Base-by-base conservation (phyloP, 1,140 invertebrate species). In the Rhynchophorus ferrugineus region DNA sequence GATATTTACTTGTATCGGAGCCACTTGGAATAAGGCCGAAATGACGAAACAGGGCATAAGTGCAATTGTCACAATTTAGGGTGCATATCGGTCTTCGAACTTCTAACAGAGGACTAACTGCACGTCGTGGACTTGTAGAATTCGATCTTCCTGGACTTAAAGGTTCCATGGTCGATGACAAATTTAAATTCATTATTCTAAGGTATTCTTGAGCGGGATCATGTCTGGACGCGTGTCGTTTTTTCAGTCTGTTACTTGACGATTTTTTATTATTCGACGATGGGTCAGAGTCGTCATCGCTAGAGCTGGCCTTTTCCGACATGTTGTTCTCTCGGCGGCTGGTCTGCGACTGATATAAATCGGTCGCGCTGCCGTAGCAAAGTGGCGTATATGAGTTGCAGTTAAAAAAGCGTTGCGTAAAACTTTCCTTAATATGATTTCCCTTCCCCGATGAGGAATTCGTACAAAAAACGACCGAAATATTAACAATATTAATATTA, bases 1-100 rank as follows among this genome's bases (percentile, higher is more conserved):
- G n/a, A n/a, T 54, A 54, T 39, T 54, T 54, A 54, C 51, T 54
- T 46, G 51, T 14, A 29, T 52, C 49, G 29, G 45, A 17, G 39
- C 33, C 16, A 14, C 37, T 29, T 43, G 34, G 29, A 14, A 48
- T 35, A 34, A 44, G n/a, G 21, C 44, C 44, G 53, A 53, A 52
- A 3, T 36, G 39, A 49, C 33, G 11, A 19, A 35, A 39, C 14
- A 44, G 24, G n/a, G 22, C 21, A 49, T 33, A n/a, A 33, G 3
- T 81, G 72, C 83, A 86, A 53, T 78, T 75, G 56, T 82, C 79
- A 63, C 83, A 85, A 64, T 83, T 83, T 16, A 85, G 73, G 1
- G 82, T 85, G 70, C 83, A 85, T 59, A 83, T 80, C 16, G 82
- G 81, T 42, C 82, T 69, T 14, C 81, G 72, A 50, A 82, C 78